These are phyloP conservation scores for Zeus faber DNA, from an alignment of 2,113 vertebrate species.

Conservation along the genomic window DNA sequence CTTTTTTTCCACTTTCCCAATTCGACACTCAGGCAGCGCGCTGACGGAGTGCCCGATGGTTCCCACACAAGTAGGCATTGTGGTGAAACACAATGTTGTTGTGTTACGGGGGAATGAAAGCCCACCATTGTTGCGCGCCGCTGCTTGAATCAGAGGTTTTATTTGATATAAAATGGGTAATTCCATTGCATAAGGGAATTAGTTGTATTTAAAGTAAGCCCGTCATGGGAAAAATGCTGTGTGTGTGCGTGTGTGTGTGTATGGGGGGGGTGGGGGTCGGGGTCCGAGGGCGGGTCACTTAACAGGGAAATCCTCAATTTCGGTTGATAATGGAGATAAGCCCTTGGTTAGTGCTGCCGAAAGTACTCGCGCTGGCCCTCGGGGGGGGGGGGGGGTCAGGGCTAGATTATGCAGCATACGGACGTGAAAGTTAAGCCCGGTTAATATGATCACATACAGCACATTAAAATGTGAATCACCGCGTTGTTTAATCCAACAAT, in stretches of 20 bases:
- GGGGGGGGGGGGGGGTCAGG: slow-evolving; percentile 45
- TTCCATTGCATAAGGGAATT: slow-evolving; percentile 67
- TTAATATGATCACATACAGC: slow-evolving; percentile 2
- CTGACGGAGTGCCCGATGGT: slow-evolving; percentile 24
- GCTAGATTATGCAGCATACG: slow-evolving; percentile 35
- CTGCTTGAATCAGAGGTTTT: slow-evolving; percentile 58
- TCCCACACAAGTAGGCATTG: slow-evolving; percentile 57
- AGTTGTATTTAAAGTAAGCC: slow-evolving; percentile 57
- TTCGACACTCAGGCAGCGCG: slow-evolving; percentile 19
- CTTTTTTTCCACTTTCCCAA: slow-evolving; percentile 33
- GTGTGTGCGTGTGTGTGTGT: too few relatives aligned
- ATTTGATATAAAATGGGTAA: slow-evolving; percentile 66
- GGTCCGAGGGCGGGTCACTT: slow-evolving; percentile 34
- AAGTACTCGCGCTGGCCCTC: too few relatives aligned
- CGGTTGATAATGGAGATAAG: slow-evolving; percentile 48
- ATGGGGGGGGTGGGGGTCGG: background rate
- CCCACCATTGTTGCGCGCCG: slow-evolving; percentile 51
- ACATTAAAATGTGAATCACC: slow-evolving; percentile 10
- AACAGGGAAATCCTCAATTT: slow-evolving; percentile 56
- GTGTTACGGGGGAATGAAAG: slow-evolving; percentile 59
- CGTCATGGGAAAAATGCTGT: slow-evolving; percentile 35
- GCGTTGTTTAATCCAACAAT: too few relatives aligned
- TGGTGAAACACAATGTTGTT: slow-evolving; percentile 59
- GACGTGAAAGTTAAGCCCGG: too few relatives aligned
- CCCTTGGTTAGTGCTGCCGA: slow-evolving; percentile 45